These are phyloP conservation scores for Stomorhina lunata DNA, from an alignment of 2,888 invertebrate species.

Conservation along the genomic window DNA sequence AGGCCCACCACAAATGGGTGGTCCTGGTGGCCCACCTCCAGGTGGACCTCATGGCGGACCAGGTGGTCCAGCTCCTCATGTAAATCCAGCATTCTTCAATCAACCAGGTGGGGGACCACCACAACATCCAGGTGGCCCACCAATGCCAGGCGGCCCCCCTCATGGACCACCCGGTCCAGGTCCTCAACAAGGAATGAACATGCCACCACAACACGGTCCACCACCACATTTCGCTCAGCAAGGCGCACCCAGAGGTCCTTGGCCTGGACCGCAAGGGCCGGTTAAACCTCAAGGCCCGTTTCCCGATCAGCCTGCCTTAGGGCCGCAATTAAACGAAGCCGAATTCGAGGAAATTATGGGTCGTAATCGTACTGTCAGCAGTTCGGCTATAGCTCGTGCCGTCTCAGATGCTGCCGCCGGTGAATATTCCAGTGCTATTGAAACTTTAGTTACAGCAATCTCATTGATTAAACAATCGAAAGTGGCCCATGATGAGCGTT, in stretches of 20 bases:
- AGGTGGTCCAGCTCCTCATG: constrained; percentile 93
- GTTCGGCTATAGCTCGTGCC: constrained; percentile 96
- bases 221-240: constrained; percentile 86
- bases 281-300: constrained; percentile 78
- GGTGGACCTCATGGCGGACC: constrained; percentile 80
- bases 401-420: constrained; percentile 98
- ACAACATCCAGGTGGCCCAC: constrained; percentile 81
- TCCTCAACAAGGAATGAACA: constrained; percentile 79
- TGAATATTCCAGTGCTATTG: constrained; percentile 98
- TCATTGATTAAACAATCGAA: constrained; percentile 99
- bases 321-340: constrained; percentile 89
- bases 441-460: constrained; percentile 98
- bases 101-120: constrained; percentile 81
- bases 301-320: constrained; percentile 80
- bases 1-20: constrained; percentile 82
- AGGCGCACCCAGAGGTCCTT: constrained; percentile 86
- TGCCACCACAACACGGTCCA: constrained; percentile 82
- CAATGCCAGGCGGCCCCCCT: constrained; percentile 81
- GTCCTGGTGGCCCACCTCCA: constrained; percentile 80
- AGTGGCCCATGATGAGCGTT: constrained; percentile 91
- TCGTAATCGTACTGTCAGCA: constrained; percentile 97
- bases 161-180: constrained; percentile 81
- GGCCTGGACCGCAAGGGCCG: constrained; percentile 81
- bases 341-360: constrained; percentile 99
- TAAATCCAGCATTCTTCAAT: constrained; percentile 98